phyloP scores from a whole-genome alignment of 92 coral and sea anemone genomes.

The Micromussa lordhowensis region DNA sequence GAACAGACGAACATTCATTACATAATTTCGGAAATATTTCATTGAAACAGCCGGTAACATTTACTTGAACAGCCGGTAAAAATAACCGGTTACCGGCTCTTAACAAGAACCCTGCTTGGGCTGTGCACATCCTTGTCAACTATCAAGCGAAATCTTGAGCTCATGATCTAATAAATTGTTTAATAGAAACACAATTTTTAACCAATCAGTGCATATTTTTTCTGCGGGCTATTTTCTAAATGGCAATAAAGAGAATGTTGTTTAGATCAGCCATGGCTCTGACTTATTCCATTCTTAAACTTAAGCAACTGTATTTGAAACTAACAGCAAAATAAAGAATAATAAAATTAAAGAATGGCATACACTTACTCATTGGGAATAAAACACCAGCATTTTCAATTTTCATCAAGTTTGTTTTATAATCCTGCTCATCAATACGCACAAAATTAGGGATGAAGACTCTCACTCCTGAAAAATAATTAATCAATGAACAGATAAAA shows the following conservation, averaged over 20 bases:
- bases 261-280: neutral
- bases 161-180: too few relatives aligned
- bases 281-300: neutral
- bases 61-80: conserved; percentile 22
- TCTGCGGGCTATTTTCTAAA: too few relatives aligned
- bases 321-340: neutral
- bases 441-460: conserved; percentile 96
- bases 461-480: conserved; percentile 64
- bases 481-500: neutral
- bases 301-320: neutral
- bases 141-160: too few relatives aligned
- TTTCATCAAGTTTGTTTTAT: conserved; percentile 70
- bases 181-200: too few relatives aligned
- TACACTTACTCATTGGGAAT: conserved; percentile 92
- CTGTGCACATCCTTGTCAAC: too few relatives aligned
- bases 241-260: too few relatives aligned
- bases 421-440: conserved; percentile 79
- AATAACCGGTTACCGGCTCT: too few relatives aligned
- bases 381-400: conserved; percentile 85
- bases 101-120: too few relatives aligned
- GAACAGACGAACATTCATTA: too few relatives aligned
- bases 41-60: conserved; percentile 2
- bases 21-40: too few relatives aligned
- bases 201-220: too few relatives aligned
- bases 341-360: neutral